Evolutionary conservation across 2,888 invertebrate species (phyloP).

Genomic region (Nasonia oneida): DNA sequence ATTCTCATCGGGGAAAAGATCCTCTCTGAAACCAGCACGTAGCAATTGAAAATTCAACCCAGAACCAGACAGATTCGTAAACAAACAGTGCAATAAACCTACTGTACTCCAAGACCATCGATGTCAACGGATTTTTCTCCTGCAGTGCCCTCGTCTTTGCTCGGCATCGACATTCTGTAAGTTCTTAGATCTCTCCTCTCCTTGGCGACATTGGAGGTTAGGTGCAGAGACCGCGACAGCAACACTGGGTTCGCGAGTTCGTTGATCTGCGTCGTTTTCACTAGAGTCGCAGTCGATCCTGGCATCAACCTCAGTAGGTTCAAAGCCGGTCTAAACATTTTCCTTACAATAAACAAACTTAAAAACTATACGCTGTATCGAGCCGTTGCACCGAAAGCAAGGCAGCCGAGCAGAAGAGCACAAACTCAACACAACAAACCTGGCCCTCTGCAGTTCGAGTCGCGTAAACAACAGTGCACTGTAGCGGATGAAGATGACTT

Average conservation of each 20-base stretch:
- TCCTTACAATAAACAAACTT: slow-evolving; percentile 22
- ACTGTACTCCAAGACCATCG: slow-evolving; percentile 84
- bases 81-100: slow-evolving; percentile 70
- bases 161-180: slow-evolving; percentile 70
- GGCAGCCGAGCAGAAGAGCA: not conserved
- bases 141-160: slow-evolving; percentile 87
- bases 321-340: slow-evolving; percentile 39
- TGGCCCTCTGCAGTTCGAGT: not conserved
- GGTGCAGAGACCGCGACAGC: slow-evolving; percentile 34
- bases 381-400: not conserved
- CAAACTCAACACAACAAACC: not conserved
- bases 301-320: slow-evolving; percentile 13
- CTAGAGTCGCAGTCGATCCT: not conserved
- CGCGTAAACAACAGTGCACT: not conserved
- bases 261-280: not conserved
- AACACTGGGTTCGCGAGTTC: not conserved
- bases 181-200: slow-evolving; percentile 58
- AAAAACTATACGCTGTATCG: not conserved
- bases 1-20: slow-evolving; percentile 85
- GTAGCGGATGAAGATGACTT: slow-evolving; percentile 27
- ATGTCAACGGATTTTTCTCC: slow-evolving; percentile 88
- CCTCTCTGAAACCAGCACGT: slow-evolving; percentile 80
- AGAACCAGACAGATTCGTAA: not conserved
- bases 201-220: slow-evolving; percentile 49
- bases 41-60: not conserved